Percentiles rank a stretch among this genome's conserved stretches.
These are phyloP conservation scores for Huso huso DNA, from an alignment of 2,797 vertebrate species.

Conservation along the genomic window DNA sequence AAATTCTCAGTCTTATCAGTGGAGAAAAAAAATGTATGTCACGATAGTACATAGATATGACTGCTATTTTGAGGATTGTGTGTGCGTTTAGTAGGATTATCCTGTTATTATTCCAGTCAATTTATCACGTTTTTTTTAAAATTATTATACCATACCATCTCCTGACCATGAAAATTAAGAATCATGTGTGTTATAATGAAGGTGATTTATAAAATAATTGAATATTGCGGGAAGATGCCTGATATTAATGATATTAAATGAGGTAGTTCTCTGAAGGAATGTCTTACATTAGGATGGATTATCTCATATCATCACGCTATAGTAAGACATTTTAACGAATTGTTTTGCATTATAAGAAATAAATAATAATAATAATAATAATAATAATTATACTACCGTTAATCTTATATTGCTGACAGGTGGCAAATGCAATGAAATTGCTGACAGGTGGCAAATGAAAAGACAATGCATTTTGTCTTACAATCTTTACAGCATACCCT, in stretches of 20 bases:
- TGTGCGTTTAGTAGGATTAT: background rate
- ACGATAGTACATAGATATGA: too few species aligned
- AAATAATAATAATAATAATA: too few species aligned
- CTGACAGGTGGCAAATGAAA: background rate
- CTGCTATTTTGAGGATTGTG: too few species aligned
- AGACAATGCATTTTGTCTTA: background rate
- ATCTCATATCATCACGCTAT: slow-evolving; percentile 4
- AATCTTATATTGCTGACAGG: too few species aligned
- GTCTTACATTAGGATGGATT: slow-evolving; percentile 14
- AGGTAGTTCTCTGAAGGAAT: background rate
- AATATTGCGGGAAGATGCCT: slow-evolving; percentile 1
- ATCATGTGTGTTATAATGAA: background rate
- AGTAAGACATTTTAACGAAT: background rate
- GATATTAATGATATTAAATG: background rate
- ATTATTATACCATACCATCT: background rate
- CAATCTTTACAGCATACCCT: background rate
- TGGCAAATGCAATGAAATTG: too few species aligned
- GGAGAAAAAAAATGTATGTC: too few species aligned
- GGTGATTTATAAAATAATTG: slow-evolving; percentile 7
- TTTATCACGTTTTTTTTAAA: background rate
- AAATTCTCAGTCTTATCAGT: too few species aligned
- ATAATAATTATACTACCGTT: too few species aligned
- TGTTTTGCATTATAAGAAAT: background rate
- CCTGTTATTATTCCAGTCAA: background rate
- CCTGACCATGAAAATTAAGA: background rate